Evolutionary conservation across 2,888 invertebrate species (phyloP), one percentile per base, ranked within the genome.

Genomic region (Pandemis cinnamomeana): DNA sequence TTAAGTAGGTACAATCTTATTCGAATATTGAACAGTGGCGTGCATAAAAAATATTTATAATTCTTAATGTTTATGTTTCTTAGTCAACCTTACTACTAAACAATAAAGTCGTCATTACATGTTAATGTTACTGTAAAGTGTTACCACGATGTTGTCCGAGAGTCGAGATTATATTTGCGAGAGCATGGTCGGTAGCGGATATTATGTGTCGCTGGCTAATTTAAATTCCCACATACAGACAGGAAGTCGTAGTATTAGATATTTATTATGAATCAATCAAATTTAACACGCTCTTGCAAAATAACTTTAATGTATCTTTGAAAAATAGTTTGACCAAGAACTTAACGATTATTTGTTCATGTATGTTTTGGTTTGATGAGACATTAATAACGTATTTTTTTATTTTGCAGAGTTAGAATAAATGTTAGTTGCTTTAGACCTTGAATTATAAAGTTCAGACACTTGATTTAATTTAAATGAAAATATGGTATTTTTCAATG

Each of bases 211-310:
- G 44, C 64, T 53, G n/a, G 67, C 44, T 67, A 70, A 71, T 73
- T 73, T 66, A 36, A 73, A 73, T 71, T 71, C 46, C 55, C 67
- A 61, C 70, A 27, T 44, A 27, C 58, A 15, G 20, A 62, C 74
- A 74, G 74, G 71, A 71, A 71, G 70, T 67, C 10, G 55, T 20
- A 10, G 41, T 71, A 71, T 67, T 51, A 60, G 53, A 51, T 71
- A 62, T 74, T 74, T 74, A 71, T 74, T 71, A 61, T 55, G 53
- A 66, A 67, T 67, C 61, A 67, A 67, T 67, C 67, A 71, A 66
- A 70, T 67, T 74, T 64, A 53, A 51, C 53, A 67, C 70, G 66
- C 64, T 60, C 46, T 42, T 66, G 41, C 60, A 41, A 67, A 71
- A 42, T 13, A 10, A 46, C 13, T 66, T 66, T 67, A 61, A 44